Conservation (phyloP, 2,888 invertebrate species). For the Dryomyza anilis region DNA sequence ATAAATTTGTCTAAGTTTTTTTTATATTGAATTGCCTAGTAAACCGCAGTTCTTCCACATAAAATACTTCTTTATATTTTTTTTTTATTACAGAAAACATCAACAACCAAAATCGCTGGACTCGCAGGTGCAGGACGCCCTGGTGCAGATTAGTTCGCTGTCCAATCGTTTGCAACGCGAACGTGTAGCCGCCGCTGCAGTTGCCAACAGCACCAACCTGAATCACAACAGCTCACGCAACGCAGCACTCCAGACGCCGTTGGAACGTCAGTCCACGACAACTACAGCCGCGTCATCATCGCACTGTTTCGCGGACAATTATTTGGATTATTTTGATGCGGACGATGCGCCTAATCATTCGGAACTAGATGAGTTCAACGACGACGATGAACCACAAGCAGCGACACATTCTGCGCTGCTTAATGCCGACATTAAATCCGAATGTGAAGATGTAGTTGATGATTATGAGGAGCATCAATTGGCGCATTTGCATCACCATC, state of each 20-base stretch:
- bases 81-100: constrained; percentile 45
- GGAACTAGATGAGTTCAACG: constrained; percentile 54
- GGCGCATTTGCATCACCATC: too few relatives aligned
- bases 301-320: constrained; percentile 43
- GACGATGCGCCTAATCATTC: constrained; percentile 51
- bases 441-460: constrained; percentile 50
- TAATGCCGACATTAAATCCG: constrained; percentile 53
- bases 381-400: constrained; percentile 47
- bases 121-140: constrained; percentile 56
- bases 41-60: too few relatives aligned
- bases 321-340: constrained; percentile 56
- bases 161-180: constrained; percentile 52
- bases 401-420: constrained; percentile 37
- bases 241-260: constrained; percentile 9
- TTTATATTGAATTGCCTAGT: too few relatives aligned
- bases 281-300: too few relatives aligned
- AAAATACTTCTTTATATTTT: too few relatives aligned
- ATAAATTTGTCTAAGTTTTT: too few relatives aligned
- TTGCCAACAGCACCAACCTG: constrained; percentile 34
- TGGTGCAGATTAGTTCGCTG: constrained; percentile 52
- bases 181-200: constrained; percentile 42
- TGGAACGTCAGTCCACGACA: constrained; percentile 26
- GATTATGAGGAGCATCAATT: constrained; percentile 42
- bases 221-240: constrained; percentile 7
- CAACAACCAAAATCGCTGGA: constrained; percentile 53